Percentiles rank a stretch among this genome's conserved stretches.
Evolutionary conservation across 2,113 vertebrate genomes (phyloP).

Genomic region (human): DNA sequence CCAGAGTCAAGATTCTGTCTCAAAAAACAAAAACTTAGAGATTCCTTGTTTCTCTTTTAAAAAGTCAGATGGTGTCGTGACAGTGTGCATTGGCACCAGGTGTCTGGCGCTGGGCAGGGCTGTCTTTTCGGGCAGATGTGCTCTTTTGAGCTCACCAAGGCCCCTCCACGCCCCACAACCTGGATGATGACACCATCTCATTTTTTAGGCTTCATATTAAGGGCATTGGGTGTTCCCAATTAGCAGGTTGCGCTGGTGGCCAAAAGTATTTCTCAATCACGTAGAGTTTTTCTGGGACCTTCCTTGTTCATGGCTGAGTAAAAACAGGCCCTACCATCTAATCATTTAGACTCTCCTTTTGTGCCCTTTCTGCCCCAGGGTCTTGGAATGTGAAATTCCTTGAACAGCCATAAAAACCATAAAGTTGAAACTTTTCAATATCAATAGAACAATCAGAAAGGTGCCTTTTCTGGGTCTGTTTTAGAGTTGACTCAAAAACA

Average conservation of each 20-base stretch:
- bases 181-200: neutral
- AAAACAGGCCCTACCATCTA: neutral
- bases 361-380: neutral
- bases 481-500: conserved; percentile 7
- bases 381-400: neutral
- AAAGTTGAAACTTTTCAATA: neutral
- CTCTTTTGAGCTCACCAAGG: neutral
- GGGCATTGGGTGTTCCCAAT: neutral
- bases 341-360: neutral
- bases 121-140: neutral
- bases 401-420: neutral
- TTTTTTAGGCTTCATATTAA: neutral
- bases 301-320: neutral
- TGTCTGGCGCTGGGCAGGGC: neutral
- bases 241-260: neutral
- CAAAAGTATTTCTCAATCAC: neutral
- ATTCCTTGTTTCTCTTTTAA: neutral
- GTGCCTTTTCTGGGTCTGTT: neutral
- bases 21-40: neutral
- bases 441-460: neutral
- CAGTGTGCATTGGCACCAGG: accelerated
- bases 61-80: accelerated
- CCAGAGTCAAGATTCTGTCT: no score
- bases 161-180: accelerated
- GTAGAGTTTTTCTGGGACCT: neutral